Evolutionary conservation across 2,888 invertebrate genomes (phyloP).

Genomic region (Chrysotoxum bicinctum): DNA sequence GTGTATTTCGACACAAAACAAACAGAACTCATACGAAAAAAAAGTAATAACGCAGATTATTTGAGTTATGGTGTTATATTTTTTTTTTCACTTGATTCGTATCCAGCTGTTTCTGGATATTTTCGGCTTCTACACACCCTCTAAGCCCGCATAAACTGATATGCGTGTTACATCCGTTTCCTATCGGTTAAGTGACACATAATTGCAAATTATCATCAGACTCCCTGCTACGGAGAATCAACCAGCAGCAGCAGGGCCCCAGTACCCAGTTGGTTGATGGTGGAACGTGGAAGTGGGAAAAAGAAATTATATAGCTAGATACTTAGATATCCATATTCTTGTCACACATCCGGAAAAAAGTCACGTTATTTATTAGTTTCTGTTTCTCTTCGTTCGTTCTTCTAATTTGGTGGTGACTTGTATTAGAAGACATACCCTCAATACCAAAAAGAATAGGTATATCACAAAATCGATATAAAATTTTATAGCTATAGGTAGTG

Average conservation of each 20-base stretch:
- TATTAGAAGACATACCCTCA: constrained; percentile 14
- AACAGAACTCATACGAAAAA: background rate
- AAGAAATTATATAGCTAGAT: background rate
- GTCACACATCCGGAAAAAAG: constrained; percentile 58
- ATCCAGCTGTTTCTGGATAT: constrained; percentile 20
- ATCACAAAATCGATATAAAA: constrained; percentile 37
- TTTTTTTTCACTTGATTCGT: background rate
- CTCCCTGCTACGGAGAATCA: constrained; percentile 3
- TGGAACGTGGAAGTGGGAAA: background rate
- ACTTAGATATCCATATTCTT: constrained; percentile 49
- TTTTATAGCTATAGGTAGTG: background rate
- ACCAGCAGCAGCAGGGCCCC: background rate
- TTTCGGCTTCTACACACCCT: background rate
- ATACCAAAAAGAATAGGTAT: background rate
- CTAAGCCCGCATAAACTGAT: constrained; percentile 34
- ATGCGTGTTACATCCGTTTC: constrained; percentile 30
- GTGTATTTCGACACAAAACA: constrained; percentile 10
- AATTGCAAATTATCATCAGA: constrained; percentile 61
- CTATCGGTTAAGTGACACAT: constrained; percentile 57
- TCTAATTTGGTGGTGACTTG: constrained; percentile 52
- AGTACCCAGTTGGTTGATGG: background rate
- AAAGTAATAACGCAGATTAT: background rate
- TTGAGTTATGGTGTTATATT: background rate
- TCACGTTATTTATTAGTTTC: constrained; percentile 52
- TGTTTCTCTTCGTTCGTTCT: constrained; percentile 8